Conservation (phyloP, 2,113 vertebrate genomes). For the Sinocyclocheilus anshuiensis region DNA sequence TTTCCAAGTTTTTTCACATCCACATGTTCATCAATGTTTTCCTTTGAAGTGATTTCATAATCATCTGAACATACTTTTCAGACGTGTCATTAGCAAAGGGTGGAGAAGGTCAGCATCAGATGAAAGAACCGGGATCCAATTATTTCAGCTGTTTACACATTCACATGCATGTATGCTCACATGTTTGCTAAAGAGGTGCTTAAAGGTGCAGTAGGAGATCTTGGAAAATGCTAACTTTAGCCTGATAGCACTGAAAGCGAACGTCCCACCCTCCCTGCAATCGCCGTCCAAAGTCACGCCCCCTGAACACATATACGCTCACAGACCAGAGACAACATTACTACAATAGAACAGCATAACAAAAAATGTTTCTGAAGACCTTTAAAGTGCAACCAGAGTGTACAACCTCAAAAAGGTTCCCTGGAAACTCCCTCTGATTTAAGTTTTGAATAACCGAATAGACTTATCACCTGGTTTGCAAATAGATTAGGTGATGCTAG, state of each 20-base stretch:
- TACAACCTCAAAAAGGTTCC: neutral
- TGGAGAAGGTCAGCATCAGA: neutral
- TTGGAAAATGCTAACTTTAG: too few species aligned
- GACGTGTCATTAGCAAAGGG: slow-evolving; percentile 6
- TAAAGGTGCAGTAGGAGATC: too few species aligned
- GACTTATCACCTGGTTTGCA: too few species aligned
- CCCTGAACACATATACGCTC: too few species aligned
- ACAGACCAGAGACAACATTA: too few species aligned
- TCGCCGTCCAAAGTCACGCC: too few species aligned
- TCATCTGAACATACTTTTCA: neutral
- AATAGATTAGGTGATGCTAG: neutral
- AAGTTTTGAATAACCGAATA: neutral
- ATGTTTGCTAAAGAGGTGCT: neutral
- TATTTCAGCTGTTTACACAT: slow-evolving; percentile 11
- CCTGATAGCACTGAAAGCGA: too few species aligned
- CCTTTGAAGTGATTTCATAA: slow-evolving; percentile 3
- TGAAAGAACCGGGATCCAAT: slow-evolving; percentile 23
- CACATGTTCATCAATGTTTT: neutral
- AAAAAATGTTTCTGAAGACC: too few species aligned
- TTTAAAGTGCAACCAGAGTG: neutral
- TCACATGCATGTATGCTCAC: neutral
- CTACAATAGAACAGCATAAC: too few species aligned
- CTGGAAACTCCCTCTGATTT: neutral
- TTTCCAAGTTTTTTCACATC: neutral
- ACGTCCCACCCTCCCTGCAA: too few species aligned